phyloP scores from a whole-genome alignment of 2,888 invertebrate genomes.

The Gibbula magus region DNA sequence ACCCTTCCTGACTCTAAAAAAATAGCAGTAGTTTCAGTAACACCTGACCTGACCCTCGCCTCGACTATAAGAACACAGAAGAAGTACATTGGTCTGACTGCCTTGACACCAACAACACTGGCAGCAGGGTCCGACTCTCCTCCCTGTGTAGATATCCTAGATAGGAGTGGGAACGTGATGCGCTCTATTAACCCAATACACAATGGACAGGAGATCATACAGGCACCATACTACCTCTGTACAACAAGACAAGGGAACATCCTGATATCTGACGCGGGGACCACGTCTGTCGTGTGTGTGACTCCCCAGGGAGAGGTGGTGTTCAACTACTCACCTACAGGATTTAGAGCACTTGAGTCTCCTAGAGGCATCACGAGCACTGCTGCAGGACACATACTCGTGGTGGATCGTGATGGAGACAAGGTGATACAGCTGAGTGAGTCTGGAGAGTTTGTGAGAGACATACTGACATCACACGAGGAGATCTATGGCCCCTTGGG shows the following conservation, averaged over 20 bases:
- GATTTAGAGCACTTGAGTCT: not conserved
- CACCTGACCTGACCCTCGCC: not conserved
- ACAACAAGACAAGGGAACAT: not conserved
- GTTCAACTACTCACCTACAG: not conserved
- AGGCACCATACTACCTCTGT: not conserved
- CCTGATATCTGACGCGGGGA: not conserved
- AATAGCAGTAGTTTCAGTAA: not conserved
- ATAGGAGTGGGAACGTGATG: not conserved
- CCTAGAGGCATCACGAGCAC: not conserved
- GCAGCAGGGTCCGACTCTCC: not conserved
- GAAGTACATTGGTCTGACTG: not conserved
- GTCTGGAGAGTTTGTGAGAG: not conserved
- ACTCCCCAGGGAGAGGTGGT: not conserved
- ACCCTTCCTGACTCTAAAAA: not conserved
- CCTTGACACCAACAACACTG: not conserved
- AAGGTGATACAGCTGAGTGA: not conserved
- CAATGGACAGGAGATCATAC: not conserved
- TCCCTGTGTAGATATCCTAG: not conserved
- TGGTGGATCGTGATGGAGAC: not conserved
- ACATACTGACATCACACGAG: not conserved
- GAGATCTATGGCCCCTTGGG: not conserved
- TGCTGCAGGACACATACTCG: not conserved
- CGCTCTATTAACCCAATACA: not conserved
- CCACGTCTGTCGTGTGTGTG: not conserved
- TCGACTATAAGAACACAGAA: not conserved